Percentiles rank a stretch among this genome's conserved stretches.
Evolutionary conservation across 2,888 invertebrate genomes (phyloP).

Genomic region (Diploptera punctata): DNA sequence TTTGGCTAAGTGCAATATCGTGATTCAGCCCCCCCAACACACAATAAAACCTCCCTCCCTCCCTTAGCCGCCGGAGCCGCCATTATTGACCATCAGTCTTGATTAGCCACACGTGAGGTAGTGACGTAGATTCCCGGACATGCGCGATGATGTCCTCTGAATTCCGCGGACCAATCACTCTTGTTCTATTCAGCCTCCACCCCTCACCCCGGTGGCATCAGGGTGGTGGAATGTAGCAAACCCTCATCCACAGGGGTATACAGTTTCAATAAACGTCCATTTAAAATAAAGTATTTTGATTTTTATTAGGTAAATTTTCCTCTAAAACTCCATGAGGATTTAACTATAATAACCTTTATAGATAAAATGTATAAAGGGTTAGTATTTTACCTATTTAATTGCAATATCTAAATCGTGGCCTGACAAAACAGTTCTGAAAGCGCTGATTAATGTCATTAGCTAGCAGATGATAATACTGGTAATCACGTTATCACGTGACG

Average conservation of each 20-base stretch:
- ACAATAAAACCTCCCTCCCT: conserved; percentile 44
- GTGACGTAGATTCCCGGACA: conserved; percentile 3
- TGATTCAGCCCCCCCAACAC: conserved; percentile 48
- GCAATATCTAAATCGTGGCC: too few species aligned
- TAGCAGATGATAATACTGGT: too few species aligned
- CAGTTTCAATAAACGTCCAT: background rate
- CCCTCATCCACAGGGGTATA: background rate
- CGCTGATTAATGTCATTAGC: too few species aligned
- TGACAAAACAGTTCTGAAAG: too few species aligned
- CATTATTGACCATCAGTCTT: conserved; percentile 60
- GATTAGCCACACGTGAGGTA: conserved; percentile 51
- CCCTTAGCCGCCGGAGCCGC: conserved; percentile 50
- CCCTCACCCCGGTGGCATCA: conserved; percentile 3
- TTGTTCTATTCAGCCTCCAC: background rate
- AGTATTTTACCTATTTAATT: too few species aligned
- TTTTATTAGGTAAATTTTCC: too few species aligned
- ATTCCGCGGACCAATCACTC: conserved; percentile 3
- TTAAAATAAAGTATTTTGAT: too few species aligned
- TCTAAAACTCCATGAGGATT: too few species aligned
- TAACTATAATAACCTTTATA: too few species aligned
- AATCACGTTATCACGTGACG: too few species aligned
- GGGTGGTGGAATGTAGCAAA: conserved; percentile 3
- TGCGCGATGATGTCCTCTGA: background rate
- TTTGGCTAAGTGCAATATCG: conserved; percentile 55
- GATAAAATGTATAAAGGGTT: too few species aligned